These are phyloP conservation scores for Heteractis magnifica DNA, from an alignment of 92 coral and sea anemone genomes.

Conservation along the genomic window DNA sequence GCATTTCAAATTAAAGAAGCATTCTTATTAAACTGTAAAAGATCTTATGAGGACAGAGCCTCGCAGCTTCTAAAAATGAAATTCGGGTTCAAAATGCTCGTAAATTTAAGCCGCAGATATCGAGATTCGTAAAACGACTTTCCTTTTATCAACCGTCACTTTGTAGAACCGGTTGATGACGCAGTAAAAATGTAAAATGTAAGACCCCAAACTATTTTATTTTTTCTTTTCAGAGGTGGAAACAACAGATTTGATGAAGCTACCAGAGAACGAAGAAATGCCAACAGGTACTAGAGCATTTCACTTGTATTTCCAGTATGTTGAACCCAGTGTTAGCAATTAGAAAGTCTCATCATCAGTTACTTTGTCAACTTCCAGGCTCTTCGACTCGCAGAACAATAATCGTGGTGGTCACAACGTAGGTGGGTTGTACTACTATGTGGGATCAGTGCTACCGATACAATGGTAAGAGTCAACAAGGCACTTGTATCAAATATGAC, in stretches of 20 bases:
- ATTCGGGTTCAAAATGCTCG: too few species aligned
- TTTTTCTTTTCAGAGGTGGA: constrained; percentile 57
- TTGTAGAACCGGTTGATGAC: too few species aligned
- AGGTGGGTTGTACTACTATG: constrained; percentile 28
- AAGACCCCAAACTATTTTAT: not conserved
- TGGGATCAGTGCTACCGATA: constrained; percentile 20
- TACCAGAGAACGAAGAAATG: constrained; percentile 35
- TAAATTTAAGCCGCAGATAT: too few species aligned
- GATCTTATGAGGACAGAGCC: too few species aligned
- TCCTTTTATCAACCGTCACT: too few species aligned
- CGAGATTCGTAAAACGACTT: too few species aligned
- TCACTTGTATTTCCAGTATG: too few species aligned
- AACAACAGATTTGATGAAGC: constrained; percentile 48
- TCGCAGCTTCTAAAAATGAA: too few species aligned
- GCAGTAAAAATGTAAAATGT: too few species aligned
- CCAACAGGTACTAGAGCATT: constrained; percentile 19
- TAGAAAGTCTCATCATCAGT: not conserved
- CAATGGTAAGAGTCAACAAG: constrained; percentile 28
- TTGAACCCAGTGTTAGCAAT: not conserved
- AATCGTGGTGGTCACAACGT: constrained; percentile 46
- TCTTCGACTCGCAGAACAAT: constrained; percentile 44
- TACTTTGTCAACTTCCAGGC: not conserved
- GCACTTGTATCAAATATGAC: not conserved
- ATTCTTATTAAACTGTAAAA: too few species aligned
- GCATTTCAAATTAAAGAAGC: too few species aligned